phyloP scores from a whole-genome alignment of 2,113 vertebrate genomes.

The Myrmecophaga tridactyla region DNA sequence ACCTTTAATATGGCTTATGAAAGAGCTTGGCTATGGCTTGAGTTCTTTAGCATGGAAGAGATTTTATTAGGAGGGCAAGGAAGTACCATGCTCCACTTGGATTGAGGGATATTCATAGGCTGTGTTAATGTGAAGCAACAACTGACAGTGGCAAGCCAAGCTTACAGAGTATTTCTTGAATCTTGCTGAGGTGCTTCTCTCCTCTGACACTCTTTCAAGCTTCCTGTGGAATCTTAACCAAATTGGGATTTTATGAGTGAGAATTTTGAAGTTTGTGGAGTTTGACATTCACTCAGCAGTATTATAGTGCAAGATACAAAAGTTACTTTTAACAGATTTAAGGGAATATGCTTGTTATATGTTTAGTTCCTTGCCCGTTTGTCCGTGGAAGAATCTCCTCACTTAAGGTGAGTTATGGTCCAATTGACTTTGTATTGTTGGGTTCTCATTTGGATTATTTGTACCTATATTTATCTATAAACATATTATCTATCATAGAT shows the following conservation, averaged over 20 bases:
- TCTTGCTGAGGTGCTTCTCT: neutral
- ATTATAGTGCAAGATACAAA: neutral
- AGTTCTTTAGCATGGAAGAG: neutral
- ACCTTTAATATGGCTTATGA: neutral
- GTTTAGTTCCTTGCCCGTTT: neutral
- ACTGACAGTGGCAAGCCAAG: neutral
- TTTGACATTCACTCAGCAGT: neutral
- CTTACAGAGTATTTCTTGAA: neutral
- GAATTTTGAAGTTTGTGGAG: constrained; percentile 4
- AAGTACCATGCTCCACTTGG: neutral
- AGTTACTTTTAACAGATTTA: constrained; percentile 17
- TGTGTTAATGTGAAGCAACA: neutral
- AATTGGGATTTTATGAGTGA: neutral
- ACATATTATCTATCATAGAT: neutral
- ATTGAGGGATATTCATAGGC: neutral
- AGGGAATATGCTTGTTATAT: neutral
- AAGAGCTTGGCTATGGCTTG: neutral
- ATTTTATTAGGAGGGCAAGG: neutral
- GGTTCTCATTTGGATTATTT: constrained; percentile 15
- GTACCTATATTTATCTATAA: neutral
- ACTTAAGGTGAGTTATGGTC: neutral
- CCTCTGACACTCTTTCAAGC: neutral
- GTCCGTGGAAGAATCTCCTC: neutral
- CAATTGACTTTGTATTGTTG: constrained; percentile 26
- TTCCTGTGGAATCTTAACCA: neutral